Evolutionary conservation across 2,888 invertebrate genomes (phyloP).

Genomic region (Mycogona germanica): DNA sequence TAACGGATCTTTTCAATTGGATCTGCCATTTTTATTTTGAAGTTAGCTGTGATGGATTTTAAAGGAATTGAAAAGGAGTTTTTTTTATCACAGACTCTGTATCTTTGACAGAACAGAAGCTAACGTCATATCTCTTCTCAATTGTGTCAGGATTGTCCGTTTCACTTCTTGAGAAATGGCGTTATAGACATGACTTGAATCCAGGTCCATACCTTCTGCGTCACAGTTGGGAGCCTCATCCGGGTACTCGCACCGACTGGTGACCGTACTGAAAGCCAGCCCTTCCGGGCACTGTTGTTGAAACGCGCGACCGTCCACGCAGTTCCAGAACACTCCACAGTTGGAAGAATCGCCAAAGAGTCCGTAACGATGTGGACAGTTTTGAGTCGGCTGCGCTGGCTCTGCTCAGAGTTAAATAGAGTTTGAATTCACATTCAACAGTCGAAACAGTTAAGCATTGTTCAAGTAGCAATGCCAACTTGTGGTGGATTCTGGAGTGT

Average conservation of each 20-base stretch:
- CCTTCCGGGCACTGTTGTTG: slow-evolving; percentile 67
- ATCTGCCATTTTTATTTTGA: no score
- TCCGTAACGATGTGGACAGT: slow-evolving; percentile 73
- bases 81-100: no score
- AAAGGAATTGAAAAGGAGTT: no score
- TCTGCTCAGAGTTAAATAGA: slow-evolving; percentile 46
- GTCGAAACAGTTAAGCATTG: no score
- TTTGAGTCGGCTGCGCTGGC: slow-evolving; percentile 55
- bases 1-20: no score
- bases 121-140: no score
- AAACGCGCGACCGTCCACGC: slow-evolving; percentile 64
- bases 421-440: no score
- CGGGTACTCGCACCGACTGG: slow-evolving; percentile 75
- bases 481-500: no score
- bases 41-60: not conserved
- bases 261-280: slow-evolving; percentile 57
- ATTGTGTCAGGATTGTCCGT: no score
- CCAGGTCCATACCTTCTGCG: slow-evolving; percentile 49
- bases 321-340: slow-evolving; percentile 70
- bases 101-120: no score
- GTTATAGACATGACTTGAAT: not conserved
- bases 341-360: slow-evolving; percentile 65
- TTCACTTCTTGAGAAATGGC: no score
- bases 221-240: slow-evolving; percentile 69
- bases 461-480: no score